Evolutionary conservation across 2,888 invertebrate genomes (phyloP), one percentile per base, ranked within the genome.

Genomic region (Ditula angustiorana): DNA sequence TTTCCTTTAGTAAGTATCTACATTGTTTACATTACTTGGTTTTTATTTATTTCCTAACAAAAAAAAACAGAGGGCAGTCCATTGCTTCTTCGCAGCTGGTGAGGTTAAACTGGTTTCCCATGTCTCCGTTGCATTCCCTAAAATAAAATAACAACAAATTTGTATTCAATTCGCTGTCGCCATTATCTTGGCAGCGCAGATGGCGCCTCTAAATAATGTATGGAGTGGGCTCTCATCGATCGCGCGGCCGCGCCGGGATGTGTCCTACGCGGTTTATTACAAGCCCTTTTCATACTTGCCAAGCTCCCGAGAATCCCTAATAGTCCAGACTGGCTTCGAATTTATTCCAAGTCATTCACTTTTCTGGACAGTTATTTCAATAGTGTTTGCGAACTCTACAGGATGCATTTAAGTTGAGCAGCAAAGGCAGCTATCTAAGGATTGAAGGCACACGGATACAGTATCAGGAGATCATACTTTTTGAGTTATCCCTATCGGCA

Each of bases 151-250:
- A 63, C 62, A 46, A 58, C 58, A 52, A 64, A 52, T 65, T 66
- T 60, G 65, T 61, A 61, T 62, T 66, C 57, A 62, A 59, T 63
- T 65, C 62, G 61, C 49, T 61, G 47, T 47, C 41, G 50, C 68
- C 62, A 44, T 60, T 50, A 47, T 66, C 64, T 62, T 66, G 24
- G 16, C 46, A 21, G 13, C 58, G 23, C 66, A 59, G 66, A 68
- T 67, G 66, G 71, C 67, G 59, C 69, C 69, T 73, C 71, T 80
- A 74, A 80, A 82, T 80, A 75, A 81, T 81, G 80, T 81, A 82
- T 77, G 75, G 73, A 79, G 77, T 74, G 71, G 73, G 67, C 71
- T 26, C 71, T 67, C 74, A 73, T 81, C 78, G 78, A 79, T 77
- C 52, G 52, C 8, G 10, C 23, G 23, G 21, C 3, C 23, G 2